phyloP scores from a whole-genome alignment of 2,797 vertebrate genomes.

The Peromyscus attwateri region DNA sequence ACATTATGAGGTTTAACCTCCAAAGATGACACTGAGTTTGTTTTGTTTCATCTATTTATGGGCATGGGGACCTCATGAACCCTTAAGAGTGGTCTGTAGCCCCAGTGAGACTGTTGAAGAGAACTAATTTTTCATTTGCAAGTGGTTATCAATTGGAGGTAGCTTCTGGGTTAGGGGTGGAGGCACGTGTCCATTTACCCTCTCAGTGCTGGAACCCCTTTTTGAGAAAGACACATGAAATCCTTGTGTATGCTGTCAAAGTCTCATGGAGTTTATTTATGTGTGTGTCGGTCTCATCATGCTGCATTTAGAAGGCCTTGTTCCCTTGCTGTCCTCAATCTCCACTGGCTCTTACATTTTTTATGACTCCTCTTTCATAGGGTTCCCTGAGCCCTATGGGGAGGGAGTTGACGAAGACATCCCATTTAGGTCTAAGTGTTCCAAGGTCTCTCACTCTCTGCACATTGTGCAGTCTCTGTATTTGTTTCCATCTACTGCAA shows the following conservation, averaged over 20 bases:
- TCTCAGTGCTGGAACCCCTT: too few species aligned
- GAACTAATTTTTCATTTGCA: not conserved
- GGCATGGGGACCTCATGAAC: not conserved
- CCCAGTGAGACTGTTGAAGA: not conserved
- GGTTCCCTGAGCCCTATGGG: not conserved
- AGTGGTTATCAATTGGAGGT: not conserved
- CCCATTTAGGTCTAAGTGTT: not conserved
- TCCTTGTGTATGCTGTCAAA: not conserved
- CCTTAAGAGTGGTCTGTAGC: not conserved
- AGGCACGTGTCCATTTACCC: not conserved
- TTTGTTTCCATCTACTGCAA: not conserved
- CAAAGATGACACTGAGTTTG: too few species aligned
- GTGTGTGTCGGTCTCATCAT: not conserved
- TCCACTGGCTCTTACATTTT: not conserved
- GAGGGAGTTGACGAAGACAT: not conserved
- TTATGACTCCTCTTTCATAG: not conserved
- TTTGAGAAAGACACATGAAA: not conserved
- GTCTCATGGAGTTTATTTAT: not conserved
- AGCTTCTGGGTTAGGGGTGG: not conserved
- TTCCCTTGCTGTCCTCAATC: too few species aligned
- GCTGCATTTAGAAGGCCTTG: not conserved
- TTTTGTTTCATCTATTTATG: not conserved
- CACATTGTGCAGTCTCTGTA: too few species aligned
- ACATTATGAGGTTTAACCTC: too few species aligned
- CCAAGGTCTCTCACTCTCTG: not conserved